Conservation (phyloP, 2,888 invertebrate species). For the Melanostoma scalare region DNA sequence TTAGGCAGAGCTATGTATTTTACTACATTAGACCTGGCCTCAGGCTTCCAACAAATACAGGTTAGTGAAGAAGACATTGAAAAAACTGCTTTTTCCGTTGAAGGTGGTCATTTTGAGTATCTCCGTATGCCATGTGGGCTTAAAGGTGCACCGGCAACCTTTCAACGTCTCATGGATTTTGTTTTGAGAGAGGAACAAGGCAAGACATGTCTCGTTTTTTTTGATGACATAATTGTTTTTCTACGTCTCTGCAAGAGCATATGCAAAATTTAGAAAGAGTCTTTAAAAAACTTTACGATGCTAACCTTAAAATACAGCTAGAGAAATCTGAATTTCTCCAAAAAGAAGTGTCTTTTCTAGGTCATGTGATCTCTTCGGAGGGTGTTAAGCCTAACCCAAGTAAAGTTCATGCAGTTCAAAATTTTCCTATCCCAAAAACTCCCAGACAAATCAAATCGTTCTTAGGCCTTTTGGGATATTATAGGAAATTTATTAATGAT, state of each 20-base stretch:
- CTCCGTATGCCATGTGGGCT: slow-evolving; percentile 19
- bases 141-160: slow-evolving; percentile 25
- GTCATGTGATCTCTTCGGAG: slow-evolving; percentile 5
- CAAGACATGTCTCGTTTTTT: slow-evolving; percentile 20
- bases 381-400: slow-evolving; percentile 15
- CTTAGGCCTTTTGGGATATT: slow-evolving; percentile 8
- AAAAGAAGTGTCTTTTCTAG: slow-evolving; percentile 36
- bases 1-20: slow-evolving; percentile 13
- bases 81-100: slow-evolving; percentile 8
- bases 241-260: slow-evolving; percentile 35
- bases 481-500: slow-evolving; percentile 27
- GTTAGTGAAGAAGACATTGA: slow-evolving; percentile 21
- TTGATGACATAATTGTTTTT: slow-evolving; percentile 25
- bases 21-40: slow-evolving; percentile 8
- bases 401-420: slow-evolving; percentile 15
- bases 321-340: slow-evolving; percentile 7
- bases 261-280: slow-evolving; percentile 3
- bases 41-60: slow-evolving; percentile 50
- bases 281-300: slow-evolving; percentile 5
- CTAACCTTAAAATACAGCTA: too few species aligned
- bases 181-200: slow-evolving; percentile 10
- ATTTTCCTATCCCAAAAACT: slow-evolving; percentile 19
- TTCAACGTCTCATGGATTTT: slow-evolving; percentile 26
- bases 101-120: slow-evolving; percentile 34
- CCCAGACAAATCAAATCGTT: slow-evolving; percentile 19